Evolutionary conservation across 2,888 invertebrate genomes (phyloP).

Genomic region (Agrotis clavis): DNA sequence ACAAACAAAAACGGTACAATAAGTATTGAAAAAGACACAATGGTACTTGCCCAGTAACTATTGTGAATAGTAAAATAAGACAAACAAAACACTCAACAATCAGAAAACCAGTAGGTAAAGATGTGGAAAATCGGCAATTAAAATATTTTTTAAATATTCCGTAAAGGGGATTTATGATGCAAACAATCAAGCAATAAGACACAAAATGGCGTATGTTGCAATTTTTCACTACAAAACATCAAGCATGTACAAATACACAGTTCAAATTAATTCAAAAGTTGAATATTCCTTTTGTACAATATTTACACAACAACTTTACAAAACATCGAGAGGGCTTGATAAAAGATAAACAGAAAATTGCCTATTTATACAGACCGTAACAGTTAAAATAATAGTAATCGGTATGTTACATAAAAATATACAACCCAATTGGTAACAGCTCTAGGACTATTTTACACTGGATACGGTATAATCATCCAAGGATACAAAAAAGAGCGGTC

Average conservation of each 20-base stretch:
- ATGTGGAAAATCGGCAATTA: no score
- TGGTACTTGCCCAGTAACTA: no score
- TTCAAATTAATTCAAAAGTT: slow-evolving; percentile 44
- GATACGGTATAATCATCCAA: slow-evolving; percentile 44
- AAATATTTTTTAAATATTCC: no score
- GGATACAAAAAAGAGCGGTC: slow-evolving; percentile 27
- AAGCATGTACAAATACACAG: slow-evolving; percentile 12
- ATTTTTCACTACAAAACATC: slow-evolving; percentile 3
- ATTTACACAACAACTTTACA: slow-evolving; percentile 69
- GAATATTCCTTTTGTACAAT: slow-evolving; percentile 44
- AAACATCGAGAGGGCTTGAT: slow-evolving; percentile 66
- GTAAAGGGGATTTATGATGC: not conserved
- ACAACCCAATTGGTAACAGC: slow-evolving; percentile 73
- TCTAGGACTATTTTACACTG: slow-evolving; percentile 70
- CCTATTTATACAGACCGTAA: slow-evolving; percentile 77
- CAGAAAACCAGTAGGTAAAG: no score
- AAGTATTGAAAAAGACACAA: no score
- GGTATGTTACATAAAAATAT: slow-evolving; percentile 79
- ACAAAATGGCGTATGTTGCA: not conserved
- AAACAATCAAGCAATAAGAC: not conserved
- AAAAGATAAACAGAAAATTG: slow-evolving; percentile 72
- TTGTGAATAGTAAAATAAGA: no score
- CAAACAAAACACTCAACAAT: no score
- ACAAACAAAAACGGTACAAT: no score
- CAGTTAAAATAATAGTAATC: slow-evolving; percentile 77